Evolutionary conservation across 2,113 vertebrate genomes (phyloP).

Genomic region (Zootoca vivipara): DNA sequence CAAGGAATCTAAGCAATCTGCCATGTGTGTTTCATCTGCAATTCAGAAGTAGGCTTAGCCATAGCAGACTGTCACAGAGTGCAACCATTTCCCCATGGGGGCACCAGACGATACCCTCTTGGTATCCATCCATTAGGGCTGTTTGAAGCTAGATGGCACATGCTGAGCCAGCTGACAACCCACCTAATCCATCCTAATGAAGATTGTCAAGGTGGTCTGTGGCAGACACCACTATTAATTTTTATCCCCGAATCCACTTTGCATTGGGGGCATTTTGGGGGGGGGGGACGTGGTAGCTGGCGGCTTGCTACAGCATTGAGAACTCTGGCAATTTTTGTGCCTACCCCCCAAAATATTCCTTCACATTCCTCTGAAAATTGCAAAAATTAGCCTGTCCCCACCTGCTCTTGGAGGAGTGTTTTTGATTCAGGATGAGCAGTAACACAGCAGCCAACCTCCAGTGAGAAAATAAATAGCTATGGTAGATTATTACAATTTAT

Average conservation of each 20-base stretch:
- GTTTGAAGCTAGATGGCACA: no score
- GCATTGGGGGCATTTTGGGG: neutral
- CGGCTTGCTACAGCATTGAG: no score
- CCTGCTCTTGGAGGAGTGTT: neutral
- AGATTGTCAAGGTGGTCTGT: neutral
- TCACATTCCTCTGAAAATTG: neutral
- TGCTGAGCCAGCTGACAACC: no score
- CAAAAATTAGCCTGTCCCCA: neutral
- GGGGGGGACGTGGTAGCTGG: neutral
- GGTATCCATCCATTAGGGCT: neutral
- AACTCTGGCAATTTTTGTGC: no score
- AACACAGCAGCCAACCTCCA: neutral
- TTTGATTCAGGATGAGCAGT: neutral
- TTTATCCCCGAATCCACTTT: neutral
- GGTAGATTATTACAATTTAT: slow-evolving; percentile 7
- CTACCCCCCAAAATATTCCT: neutral
- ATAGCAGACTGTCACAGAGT: neutral
- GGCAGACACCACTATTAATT: neutral
- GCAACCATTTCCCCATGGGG: neutral
- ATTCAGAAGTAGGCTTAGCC: neutral
- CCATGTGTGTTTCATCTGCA: neutral
- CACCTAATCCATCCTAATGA: neutral
- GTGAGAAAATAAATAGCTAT: neutral
- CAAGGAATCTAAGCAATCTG: neutral
- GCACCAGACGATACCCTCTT: neutral